These are phyloP conservation scores for Steinernema carpocapsae DNA, from an alignment of 2,888 invertebrate species.

Conservation along the genomic window DNA sequence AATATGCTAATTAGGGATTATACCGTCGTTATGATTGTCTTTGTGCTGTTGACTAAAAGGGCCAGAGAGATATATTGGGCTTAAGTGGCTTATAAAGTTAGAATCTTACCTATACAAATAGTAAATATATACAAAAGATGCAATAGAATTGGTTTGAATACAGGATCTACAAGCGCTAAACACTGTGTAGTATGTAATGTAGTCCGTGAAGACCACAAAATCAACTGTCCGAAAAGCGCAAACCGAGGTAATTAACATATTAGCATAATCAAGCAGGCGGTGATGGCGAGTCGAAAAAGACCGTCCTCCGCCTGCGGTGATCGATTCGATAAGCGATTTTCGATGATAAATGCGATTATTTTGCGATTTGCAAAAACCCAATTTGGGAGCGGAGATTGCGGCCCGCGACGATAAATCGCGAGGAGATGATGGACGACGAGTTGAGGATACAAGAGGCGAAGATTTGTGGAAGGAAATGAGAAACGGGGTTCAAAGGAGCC, in stretches of 20 bases:
- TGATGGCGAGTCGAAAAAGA: constrained; percentile 1
- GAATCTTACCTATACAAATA: too few species aligned
- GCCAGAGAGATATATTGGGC: too few species aligned
- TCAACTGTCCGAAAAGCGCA: not conserved
- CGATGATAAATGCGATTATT: constrained; percentile 30
- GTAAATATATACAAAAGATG: too few species aligned
- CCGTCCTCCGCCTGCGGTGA: constrained; percentile 24
- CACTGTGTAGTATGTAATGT: too few species aligned
- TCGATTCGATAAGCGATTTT: constrained; percentile 20
- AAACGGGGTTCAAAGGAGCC: not conserved
- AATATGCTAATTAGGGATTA: constrained; percentile 30
- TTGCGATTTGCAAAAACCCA: constrained; percentile 21
- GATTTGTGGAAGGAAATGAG: constrained; percentile 25
- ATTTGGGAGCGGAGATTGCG: constrained; percentile 27
- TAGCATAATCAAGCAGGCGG: constrained; percentile 15
- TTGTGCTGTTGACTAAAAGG: too few species aligned
- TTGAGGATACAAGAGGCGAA: not conserved
- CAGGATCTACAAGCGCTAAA: too few species aligned
- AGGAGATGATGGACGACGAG: constrained; percentile 20
- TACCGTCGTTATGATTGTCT: not conserved
- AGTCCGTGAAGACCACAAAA: too few species aligned
- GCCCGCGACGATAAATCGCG: constrained; percentile 27
- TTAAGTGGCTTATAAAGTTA: too few species aligned
- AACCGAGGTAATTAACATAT: not conserved
- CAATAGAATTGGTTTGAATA: too few species aligned